These are phyloP conservation scores for Ectropis crepuscularia DNA, from an alignment of 2,888 invertebrate species.

Conservation along the genomic window DNA sequence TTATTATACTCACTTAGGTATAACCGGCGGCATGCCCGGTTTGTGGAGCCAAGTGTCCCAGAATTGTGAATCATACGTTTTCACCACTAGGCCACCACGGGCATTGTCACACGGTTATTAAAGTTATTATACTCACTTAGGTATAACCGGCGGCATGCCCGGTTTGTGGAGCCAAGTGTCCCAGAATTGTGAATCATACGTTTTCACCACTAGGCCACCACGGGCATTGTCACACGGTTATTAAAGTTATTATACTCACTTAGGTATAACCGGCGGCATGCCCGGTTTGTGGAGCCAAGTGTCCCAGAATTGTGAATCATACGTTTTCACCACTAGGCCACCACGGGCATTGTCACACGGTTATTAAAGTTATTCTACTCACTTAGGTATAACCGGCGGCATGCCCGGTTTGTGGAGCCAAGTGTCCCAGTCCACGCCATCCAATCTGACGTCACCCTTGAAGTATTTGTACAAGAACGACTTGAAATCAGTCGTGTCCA, in stretches of 20 bases:
- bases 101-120: too few species aligned
- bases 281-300: constrained; percentile 92
- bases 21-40: constrained; percentile 95
- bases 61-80: too few species aligned
- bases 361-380: constrained; percentile 60
- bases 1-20: constrained; percentile 90
- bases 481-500: constrained; percentile 93
- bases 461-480: constrained; percentile 89
- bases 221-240: too few species aligned
- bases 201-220: too few species aligned
- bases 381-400: constrained; percentile 94
- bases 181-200: too few species aligned
- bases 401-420: constrained; percentile 94
- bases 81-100: too few species aligned
- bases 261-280: constrained; percentile 94
- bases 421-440: constrained; percentile 91
- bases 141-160: constrained; percentile 96
- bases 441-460: constrained; percentile 81
- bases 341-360: too few species aligned
- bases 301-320: constrained; percentile 55
- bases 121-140: constrained; percentile 89
- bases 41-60: constrained; percentile 91
- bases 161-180: constrained; percentile 91
- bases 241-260: constrained; percentile 85
- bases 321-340: too few species aligned